Conservation (phyloP, 2,797 vertebrate genomes). For the Limosa lapponica region DNA sequence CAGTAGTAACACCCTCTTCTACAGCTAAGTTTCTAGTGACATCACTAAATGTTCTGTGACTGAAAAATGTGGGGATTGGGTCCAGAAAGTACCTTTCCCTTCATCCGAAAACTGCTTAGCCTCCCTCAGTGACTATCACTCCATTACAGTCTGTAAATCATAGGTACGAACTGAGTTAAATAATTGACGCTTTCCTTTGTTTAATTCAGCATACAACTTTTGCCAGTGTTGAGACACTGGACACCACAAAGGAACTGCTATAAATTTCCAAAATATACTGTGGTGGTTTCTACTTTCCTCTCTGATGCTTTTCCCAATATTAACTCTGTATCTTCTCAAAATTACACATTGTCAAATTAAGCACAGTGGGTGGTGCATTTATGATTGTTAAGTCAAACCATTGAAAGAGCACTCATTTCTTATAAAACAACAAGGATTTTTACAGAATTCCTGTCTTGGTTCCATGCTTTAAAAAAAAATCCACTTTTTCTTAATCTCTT, state of each 20-base stretch:
- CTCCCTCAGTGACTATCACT: background rate
- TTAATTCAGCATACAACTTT: background rate
- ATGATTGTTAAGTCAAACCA: constrained; percentile 8
- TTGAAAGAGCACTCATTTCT: background rate
- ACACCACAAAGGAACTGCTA: background rate
- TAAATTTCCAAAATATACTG: background rate
- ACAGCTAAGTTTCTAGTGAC: background rate
- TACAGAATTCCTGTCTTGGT: background rate
- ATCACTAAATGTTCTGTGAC: background rate
- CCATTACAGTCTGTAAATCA: background rate
- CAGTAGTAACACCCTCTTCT: background rate
- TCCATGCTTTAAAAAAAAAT: background rate
- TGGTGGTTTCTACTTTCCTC: background rate
- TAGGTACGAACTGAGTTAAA: background rate
- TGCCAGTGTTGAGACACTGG: background rate
- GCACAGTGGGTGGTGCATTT: background rate
- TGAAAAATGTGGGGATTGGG: background rate
- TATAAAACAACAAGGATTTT: constrained; percentile 24
- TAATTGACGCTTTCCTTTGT: background rate
- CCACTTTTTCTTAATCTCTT: constrained; percentile 67
- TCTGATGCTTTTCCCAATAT: background rate
- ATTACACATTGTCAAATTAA: constrained; percentile 17
- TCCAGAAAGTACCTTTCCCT: background rate
- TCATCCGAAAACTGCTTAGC: background rate
- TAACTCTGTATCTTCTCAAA: background rate